Evolutionary conservation across 2,797 vertebrate species (phyloP), one percentile per base, ranked within the genome.

Genomic region (Karalla daura): DNA sequence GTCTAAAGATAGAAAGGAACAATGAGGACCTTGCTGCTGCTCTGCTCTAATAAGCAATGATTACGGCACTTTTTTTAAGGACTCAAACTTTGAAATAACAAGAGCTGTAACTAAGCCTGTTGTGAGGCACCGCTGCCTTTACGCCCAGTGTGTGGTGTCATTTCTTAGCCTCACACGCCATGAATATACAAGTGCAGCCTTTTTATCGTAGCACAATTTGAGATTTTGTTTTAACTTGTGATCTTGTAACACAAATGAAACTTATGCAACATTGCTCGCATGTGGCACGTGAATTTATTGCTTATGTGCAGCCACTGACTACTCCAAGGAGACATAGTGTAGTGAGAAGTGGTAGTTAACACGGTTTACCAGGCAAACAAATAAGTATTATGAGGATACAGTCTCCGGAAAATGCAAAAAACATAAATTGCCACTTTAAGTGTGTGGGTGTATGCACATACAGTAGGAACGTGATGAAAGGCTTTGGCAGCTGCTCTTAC

Each of bases 1-100:
- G 61, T 70, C 78, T 89, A 84, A 89, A 89, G 77, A 86, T 89
- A 89, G 88, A 86, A 64, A 4, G 64, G 70, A 82, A 82, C 79
- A 76, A 82, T 81, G 65, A 83, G 43, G 41, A 60, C 66, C 18
- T 27, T 7, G 10, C 54, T 52, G 25, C 56, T 7, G 35, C 64
- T 71, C 71, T 53, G 70, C 69, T 70, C 62, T 83, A 69, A 77
- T 71, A 78, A 81, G 70, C 67, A 78, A 52, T 81, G 69, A 80
- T 79, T 77, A 61, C 37, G 75, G 63, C 81, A 0, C 28, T 67
- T 61, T 52, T 60, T 73, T 70, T 66, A 72, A 78, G 50, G 35
- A 47, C 43, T 83, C 44, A 64, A 68, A 75, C 63, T 79, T 73
- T 68, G 25, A 63, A 45, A 47, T 35, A 54, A 43, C 25, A 69